These are phyloP conservation scores for Drosophila incognita DNA, from an alignment of 2,888 invertebrate genomes.

Conservation along the genomic window DNA sequence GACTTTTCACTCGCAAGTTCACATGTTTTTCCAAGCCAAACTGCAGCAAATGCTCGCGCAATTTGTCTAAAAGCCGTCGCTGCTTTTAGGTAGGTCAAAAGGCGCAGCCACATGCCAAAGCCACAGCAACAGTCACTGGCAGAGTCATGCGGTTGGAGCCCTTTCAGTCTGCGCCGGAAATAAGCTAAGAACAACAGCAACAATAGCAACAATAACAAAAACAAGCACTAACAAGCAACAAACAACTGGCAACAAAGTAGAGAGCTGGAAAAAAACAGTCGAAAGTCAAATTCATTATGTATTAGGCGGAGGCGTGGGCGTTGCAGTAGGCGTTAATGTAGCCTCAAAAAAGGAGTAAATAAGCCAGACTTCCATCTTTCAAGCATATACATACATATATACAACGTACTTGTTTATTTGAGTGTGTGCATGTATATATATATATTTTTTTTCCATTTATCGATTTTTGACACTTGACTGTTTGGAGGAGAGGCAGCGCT, in stretches of 20 bases:
- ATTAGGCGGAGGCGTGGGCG: conserved; percentile 28
- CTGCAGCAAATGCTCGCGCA: conserved; percentile 61
- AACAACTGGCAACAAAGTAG: conserved; percentile 19
- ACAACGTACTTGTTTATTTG: neutral
- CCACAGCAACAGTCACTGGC: conserved; percentile 52
- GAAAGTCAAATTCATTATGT: conserved; percentile 66
- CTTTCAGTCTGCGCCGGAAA: conserved; percentile 46
- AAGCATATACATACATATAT: neutral
- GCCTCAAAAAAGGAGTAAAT: conserved; percentile 35
- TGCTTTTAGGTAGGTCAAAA: conserved; percentile 74
- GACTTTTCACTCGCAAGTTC: conserved; percentile 53
- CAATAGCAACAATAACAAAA: conserved; percentile 5
- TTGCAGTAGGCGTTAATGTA: conserved; percentile 12
- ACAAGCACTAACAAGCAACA: conserved; percentile 8
- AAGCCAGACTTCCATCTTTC: conserved; percentile 25
- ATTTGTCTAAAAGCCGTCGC: conserved; percentile 77
- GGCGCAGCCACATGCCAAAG: conserved; percentile 61
- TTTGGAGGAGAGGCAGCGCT: conserved; percentile 2
- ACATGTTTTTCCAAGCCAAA: conserved; percentile 39
- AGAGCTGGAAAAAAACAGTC: conserved; percentile 14
- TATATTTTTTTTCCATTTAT: conserved; percentile 54
- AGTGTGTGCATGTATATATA: conserved; percentile 16
- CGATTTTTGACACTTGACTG: conserved; percentile 74
- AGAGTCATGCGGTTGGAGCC: conserved; percentile 54
- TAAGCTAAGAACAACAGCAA: conserved; percentile 34